A percentile compares a stretch with the other conserved stretches of the same genome.
Conservation (phyloP, 2,113 vertebrate species). For the Malurus alboscapulatus region DNA sequence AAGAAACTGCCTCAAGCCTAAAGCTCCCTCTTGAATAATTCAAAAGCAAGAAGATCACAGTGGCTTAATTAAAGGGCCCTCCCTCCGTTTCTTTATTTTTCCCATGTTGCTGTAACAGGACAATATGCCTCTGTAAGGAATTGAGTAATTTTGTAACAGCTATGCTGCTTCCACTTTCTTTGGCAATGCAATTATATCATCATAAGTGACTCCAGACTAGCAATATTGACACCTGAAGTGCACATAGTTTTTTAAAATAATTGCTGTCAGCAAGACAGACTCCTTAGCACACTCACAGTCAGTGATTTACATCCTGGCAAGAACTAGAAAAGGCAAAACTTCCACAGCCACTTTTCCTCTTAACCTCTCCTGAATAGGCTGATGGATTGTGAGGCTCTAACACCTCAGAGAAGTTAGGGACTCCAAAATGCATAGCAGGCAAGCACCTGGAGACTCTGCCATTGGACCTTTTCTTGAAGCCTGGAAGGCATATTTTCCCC, state of each 20-base stretch:
- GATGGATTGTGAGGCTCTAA: neutral
- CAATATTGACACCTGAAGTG: neutral
- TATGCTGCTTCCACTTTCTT: neutral
- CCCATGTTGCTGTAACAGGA: conserved; percentile 7
- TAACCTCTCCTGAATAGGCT: neutral
- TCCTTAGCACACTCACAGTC: neutral
- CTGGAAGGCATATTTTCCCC: neutral
- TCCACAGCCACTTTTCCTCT: neutral
- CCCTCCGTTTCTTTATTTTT: neutral
- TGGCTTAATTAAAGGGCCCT: conserved; percentile 51
- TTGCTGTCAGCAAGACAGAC: neutral
- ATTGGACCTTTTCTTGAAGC: neutral
- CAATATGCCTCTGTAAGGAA: neutral
- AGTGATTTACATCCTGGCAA: neutral
- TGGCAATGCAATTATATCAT: neutral
- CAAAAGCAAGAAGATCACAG: conserved; percentile 39
- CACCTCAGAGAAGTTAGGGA: neutral
- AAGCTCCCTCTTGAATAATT: conserved; percentile 52
- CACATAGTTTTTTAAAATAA: neutral
- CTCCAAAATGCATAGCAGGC: neutral
- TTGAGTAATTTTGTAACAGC: neutral
- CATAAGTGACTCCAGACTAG: neutral
- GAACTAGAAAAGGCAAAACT: neutral
- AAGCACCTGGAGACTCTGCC: neutral
- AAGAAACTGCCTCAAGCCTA: conserved; percentile 47